Conservation (phyloP, 2,888 invertebrate genomes). For the Caenorhabditis sp. region DNA sequence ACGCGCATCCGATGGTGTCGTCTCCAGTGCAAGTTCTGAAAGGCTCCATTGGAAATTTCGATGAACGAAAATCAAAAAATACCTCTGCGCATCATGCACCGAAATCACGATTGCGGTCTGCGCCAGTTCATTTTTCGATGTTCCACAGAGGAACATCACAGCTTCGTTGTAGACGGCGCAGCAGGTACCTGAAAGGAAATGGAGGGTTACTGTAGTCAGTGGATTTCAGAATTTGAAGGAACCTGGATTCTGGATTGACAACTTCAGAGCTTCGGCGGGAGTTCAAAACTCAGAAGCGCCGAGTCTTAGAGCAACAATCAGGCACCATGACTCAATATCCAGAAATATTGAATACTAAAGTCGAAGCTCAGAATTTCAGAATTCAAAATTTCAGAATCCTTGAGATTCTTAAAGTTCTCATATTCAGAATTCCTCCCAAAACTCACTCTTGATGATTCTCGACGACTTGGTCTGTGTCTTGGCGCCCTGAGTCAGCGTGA, state of each 20-base stretch:
- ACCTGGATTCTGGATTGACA: too few relatives aligned
- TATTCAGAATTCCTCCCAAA: not conserved
- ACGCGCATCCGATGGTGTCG: slow-evolving; percentile 83
- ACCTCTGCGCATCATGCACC: slow-evolving; percentile 82
- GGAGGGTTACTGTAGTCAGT: too few relatives aligned
- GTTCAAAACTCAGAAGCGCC: too few relatives aligned
- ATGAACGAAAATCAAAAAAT: not conserved
- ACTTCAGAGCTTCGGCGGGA: too few relatives aligned
- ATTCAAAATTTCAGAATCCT: not conserved
- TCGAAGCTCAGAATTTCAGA: too few relatives aligned
- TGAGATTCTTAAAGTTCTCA: not conserved
- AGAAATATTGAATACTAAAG: too few relatives aligned
- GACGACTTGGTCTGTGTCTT: slow-evolving; percentile 82
- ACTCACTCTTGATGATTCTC: slow-evolving; percentile 78
- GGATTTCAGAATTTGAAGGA: not conserved
- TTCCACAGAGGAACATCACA: slow-evolving; percentile 83
- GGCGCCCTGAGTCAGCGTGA: slow-evolving; percentile 83
- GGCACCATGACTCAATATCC: too few relatives aligned
- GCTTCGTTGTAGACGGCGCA: slow-evolving; percentile 81
- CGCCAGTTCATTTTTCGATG: slow-evolving; percentile 83
- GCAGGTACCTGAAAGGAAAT: slow-evolving; percentile 59
- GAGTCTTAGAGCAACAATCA: too few relatives aligned
- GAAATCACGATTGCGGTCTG: slow-evolving; percentile 84
- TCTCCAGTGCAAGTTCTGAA: slow-evolving; percentile 83
- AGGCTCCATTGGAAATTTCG: too few relatives aligned